Conservation (phyloP, 2,797 vertebrate species). For the Phalanger gymnotis region DNA sequence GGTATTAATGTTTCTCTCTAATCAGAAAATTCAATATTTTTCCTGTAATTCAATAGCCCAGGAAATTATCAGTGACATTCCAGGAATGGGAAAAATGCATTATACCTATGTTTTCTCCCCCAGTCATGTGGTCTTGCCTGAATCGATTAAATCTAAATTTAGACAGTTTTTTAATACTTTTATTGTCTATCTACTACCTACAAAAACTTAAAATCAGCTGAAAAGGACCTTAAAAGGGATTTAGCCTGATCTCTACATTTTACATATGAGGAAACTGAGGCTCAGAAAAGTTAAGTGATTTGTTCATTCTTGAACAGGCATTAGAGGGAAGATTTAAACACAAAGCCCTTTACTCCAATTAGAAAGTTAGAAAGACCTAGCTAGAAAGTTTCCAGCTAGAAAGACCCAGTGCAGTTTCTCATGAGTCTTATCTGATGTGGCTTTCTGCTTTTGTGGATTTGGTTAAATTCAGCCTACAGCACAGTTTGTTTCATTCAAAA, state of each 20-base stretch:
- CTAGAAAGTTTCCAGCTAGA: not conserved
- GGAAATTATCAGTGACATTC: constrained; percentile 48
- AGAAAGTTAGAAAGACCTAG: not conserved
- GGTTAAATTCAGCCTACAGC: constrained; percentile 2
- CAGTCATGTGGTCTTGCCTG: constrained; percentile 36
- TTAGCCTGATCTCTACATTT: not conserved
- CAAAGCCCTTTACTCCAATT: not conserved
- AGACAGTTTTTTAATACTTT: constrained; percentile 38
- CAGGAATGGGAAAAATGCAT: constrained; percentile 44
- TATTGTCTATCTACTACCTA: constrained; percentile 12
- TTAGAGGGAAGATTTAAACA: not conserved
- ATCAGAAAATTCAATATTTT: constrained; percentile 49
- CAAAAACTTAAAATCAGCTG: constrained; percentile 2
- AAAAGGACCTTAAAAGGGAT: not conserved
- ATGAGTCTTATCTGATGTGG: constrained; percentile 42
- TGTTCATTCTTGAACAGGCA: not conserved
- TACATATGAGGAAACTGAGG: not conserved
- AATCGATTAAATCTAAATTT: constrained; percentile 55
- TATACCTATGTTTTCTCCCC: constrained; percentile 49
- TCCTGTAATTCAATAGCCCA: constrained; percentile 29
- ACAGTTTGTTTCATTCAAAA: not conserved
- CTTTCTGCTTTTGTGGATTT: not conserved
- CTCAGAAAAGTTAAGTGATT: not conserved
- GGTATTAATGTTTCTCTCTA: constrained; percentile 53
- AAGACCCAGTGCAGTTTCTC: not conserved